Evolutionary conservation across 2,113 vertebrate genomes (phyloP).

Genomic region (Pycnonotus jocosus): DNA sequence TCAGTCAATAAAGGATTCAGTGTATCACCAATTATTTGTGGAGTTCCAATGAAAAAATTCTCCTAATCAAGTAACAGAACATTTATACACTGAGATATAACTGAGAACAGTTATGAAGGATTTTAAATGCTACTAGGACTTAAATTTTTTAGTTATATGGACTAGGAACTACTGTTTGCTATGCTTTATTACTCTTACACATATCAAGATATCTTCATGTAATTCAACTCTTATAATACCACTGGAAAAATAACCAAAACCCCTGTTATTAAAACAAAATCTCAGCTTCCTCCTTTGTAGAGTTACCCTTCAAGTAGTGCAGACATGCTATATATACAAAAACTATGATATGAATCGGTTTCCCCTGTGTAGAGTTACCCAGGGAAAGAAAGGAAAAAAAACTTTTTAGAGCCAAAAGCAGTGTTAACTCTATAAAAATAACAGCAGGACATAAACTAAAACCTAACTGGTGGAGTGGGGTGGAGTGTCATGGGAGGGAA

Average conservation of each 20-base stretch:
- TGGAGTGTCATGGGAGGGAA: neutral
- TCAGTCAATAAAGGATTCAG: neutral
- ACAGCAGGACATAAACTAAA: neutral
- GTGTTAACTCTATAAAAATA: neutral
- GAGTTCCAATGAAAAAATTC: neutral
- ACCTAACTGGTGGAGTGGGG: neutral
- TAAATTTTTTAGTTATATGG: neutral
- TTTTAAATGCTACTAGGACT: neutral
- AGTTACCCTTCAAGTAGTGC: neutral
- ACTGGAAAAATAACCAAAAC: neutral
- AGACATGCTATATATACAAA: neutral
- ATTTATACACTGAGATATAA: neutral
- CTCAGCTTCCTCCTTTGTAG: neutral
- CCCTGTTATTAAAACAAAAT: neutral
- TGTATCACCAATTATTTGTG: neutral
- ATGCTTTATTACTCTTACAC: neutral
- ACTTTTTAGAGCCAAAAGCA: neutral
- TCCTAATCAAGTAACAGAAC: neutral
- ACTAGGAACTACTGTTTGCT: neutral
- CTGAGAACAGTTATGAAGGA: neutral
- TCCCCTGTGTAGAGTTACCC: neutral
- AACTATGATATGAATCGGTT: neutral
- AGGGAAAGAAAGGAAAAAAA: neutral
- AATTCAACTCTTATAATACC: neutral
- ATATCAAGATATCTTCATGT: neutral